Evolutionary conservation across 2,797 vertebrate species (phyloP).

Genomic region (Peromyscus eremicus): DNA sequence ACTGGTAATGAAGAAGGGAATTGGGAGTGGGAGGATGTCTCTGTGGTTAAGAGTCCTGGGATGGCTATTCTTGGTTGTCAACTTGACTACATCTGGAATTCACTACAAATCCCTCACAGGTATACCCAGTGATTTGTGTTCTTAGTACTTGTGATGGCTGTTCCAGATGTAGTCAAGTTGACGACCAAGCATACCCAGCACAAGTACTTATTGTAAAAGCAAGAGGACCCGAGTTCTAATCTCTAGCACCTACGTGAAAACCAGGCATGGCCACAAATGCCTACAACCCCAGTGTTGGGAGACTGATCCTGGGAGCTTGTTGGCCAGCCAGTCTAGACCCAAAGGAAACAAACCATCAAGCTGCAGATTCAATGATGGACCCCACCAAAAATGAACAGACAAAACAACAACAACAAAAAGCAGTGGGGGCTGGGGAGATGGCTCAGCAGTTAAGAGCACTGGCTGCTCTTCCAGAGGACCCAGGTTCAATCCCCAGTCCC

Average conservation of each 20-base stretch:
- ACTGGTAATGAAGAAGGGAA: not conserved
- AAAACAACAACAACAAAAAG: not conserved
- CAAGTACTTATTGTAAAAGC: not conserved
- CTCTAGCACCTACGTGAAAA: not conserved
- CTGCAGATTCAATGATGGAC: not conserved
- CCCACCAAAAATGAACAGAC: not conserved
- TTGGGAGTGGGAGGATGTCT: not conserved
- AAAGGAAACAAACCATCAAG: not conserved
- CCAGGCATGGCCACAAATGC: no score
- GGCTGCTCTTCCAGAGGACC: not conserved
- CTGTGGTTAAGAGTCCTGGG: not conserved
- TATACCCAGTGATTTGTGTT: not conserved
- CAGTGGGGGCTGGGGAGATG: not conserved
- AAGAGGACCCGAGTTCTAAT: not conserved
- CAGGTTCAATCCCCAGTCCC: not conserved
- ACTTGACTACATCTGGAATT: not conserved
- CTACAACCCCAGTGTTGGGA: not conserved
- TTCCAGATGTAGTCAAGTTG: not conserved
- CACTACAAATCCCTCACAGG: not conserved
- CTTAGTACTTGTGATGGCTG: not conserved
- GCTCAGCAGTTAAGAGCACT: not conserved
- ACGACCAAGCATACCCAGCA: not conserved
- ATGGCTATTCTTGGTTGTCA: not conserved
- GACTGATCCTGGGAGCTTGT: not conserved
- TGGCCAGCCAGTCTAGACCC: not conserved